These are phyloP conservation scores for Disparrhopalites patrizii DNA, from an alignment of 2,888 invertebrate genomes.

Conservation along the genomic window DNA sequence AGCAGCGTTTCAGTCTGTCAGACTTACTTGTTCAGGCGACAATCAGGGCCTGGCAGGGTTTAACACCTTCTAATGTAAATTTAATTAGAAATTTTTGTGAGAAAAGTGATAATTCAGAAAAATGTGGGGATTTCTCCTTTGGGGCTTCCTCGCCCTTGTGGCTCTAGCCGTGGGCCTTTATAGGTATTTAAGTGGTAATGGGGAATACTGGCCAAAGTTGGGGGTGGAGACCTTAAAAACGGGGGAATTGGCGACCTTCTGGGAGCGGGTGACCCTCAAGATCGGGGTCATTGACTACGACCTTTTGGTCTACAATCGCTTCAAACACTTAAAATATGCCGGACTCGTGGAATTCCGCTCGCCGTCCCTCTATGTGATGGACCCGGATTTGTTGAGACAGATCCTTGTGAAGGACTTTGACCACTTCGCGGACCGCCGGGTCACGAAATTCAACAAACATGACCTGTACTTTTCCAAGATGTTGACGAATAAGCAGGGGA, in stretches of 20 bases:
- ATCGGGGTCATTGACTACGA: background rate
- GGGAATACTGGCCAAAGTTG: background rate
- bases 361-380: slow-evolving; percentile 20
- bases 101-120: too few relatives aligned
- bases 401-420: slow-evolving; percentile 38
- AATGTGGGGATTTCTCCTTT: background rate
- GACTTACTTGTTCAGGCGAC: too few relatives aligned
- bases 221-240: background rate
- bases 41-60: too few relatives aligned
- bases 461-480: background rate
- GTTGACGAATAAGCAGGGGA: background rate
- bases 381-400: slow-evolving; percentile 30
- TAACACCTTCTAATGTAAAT: too few relatives aligned
- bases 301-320: background rate
- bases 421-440: slow-evolving; percentile 23
- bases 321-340: background rate
- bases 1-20: too few relatives aligned
- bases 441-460: background rate
- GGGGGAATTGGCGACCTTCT: background rate
- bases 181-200: background rate
- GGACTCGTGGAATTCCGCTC: slow-evolving; percentile 1
- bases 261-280: background rate
- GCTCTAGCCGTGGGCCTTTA: background rate
- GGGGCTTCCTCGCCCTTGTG: background rate
- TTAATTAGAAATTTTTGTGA: too few relatives aligned